Evolutionary conservation across 1,140 invertebrate genomes (phyloP).

Genomic region (Hylyphantes graminicola): DNA sequence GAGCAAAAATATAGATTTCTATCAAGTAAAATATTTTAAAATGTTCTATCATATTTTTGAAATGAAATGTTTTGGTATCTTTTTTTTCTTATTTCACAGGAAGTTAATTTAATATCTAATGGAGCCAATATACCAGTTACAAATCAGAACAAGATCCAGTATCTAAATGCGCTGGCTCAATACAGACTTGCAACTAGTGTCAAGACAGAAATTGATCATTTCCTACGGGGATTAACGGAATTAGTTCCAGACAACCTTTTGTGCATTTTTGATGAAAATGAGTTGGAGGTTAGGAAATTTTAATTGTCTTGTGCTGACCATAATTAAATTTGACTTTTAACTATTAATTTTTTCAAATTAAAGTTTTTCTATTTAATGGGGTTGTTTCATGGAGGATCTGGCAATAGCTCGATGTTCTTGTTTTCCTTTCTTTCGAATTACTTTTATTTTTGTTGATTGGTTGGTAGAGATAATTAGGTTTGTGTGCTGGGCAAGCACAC

Average conservation of each 20-base stretch:
- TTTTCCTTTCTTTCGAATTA: too few species aligned
- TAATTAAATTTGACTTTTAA: too few species aligned
- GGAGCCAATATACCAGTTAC: conserved; percentile 78
- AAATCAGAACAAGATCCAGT: conserved; percentile 82
- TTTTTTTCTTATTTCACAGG: conserved; percentile 64
- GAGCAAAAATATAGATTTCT: not conserved
- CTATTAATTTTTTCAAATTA: too few species aligned
- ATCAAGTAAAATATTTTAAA: not conserved
- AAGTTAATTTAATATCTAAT: conserved; percentile 80
- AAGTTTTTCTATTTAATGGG: not conserved
- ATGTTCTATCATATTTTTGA: not conserved
- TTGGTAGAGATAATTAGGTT: too few species aligned
- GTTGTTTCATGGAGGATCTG: too few species aligned
- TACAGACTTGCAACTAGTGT: conserved; percentile 84
- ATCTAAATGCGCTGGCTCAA: conserved; percentile 89
- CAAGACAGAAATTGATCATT: conserved; percentile 86
- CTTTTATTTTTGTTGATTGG: too few species aligned
- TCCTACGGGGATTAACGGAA: conserved; percentile 88
- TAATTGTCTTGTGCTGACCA: too few species aligned
- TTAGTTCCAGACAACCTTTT: conserved; percentile 92
- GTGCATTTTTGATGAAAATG: conserved; percentile 96
- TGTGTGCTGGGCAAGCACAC: too few species aligned
- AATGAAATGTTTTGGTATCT: conserved; percentile 37
- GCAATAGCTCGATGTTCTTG: too few species aligned
- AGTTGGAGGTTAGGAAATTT: conserved; percentile 80